A percentile compares a stretch with the other conserved stretches of the same genome.
phyloP scores from a whole-genome alignment of 2,888 invertebrate species.

The Proisotoma minuta region DNA sequence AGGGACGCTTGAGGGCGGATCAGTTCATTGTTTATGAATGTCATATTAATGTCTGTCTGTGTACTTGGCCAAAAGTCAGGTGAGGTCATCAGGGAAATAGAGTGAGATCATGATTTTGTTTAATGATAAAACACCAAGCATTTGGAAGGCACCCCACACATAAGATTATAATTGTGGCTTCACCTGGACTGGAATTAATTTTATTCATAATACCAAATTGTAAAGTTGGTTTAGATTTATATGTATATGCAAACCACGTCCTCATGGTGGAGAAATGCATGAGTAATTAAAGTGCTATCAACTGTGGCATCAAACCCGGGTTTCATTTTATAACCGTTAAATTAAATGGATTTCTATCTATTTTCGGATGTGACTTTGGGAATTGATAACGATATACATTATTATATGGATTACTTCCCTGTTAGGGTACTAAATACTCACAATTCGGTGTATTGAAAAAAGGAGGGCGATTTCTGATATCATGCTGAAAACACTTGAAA shows the following conservation, averaged over 20 bases:
- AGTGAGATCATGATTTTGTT: neutral
- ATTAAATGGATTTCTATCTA: too few relatives aligned
- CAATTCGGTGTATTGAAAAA: neutral
- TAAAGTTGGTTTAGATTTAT: too few relatives aligned
- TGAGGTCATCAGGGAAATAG: neutral
- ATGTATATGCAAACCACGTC: too few relatives aligned
- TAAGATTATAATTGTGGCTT: neutral
- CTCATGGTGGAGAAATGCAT: too few relatives aligned
- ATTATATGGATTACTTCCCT: neutral
- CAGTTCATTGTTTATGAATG: too few relatives aligned
- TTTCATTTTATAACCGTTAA: neutral
- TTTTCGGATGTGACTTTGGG: conserved; percentile 7
- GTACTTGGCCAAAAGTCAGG: neutral
- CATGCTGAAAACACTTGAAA: neutral
- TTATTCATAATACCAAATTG: too few relatives aligned
- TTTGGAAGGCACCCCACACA: neutral
- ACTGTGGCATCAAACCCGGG: too few relatives aligned
- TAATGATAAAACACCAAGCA: neutral
- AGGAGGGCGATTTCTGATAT: neutral
- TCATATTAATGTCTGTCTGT: too few relatives aligned
- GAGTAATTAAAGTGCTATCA: neutral
- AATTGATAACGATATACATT: neutral
- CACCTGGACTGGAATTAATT: too few relatives aligned
- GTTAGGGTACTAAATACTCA: conserved; percentile 5
- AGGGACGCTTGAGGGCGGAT: too few relatives aligned